Conservation (phyloP, 2,113 vertebrate genomes). For the Oryzias celebensis region DNA sequence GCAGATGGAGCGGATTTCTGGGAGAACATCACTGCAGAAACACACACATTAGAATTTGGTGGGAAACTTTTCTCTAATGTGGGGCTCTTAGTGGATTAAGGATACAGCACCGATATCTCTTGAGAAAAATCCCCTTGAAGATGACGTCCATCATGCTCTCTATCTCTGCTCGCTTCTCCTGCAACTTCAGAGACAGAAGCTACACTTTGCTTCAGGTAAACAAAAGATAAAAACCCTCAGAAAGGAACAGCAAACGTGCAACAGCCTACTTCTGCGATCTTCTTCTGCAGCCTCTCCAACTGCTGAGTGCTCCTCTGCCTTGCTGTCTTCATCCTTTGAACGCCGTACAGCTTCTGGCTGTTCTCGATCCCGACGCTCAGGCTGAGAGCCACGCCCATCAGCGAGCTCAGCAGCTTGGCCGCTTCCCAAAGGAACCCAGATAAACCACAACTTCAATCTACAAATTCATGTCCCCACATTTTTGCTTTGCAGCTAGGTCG, state of each 20-base stretch:
- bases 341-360: slow-evolving; percentile 80
- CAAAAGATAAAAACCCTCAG: not conserved
- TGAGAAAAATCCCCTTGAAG: slow-evolving; percentile 89
- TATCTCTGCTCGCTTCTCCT: slow-evolving; percentile 81
- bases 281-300: slow-evolving; percentile 81
- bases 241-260: too few species aligned
- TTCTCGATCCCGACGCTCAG: slow-evolving; percentile 82
- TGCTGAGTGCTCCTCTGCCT: slow-evolving; percentile 72
- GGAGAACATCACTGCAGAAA: slow-evolving; percentile 81
- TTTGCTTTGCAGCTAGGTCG: not conserved
- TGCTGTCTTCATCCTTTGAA: slow-evolving; percentile 76
- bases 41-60: not conserved
- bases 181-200: slow-evolving; percentile 71
- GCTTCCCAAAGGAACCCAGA: slow-evolving; percentile 70
- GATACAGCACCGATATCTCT: slow-evolving; percentile 82
- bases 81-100: not conserved
- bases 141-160: slow-evolving; percentile 87
- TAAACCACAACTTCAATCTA: not conserved
- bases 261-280: slow-evolving; percentile 79
- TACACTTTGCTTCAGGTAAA: not conserved
- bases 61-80: not conserved
- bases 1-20: slow-evolving; percentile 87
- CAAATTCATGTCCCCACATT: not conserved
- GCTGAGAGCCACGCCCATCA: slow-evolving; percentile 78
- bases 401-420: slow-evolving; percentile 84